These are phyloP conservation scores for Thecocarcelia acutangulata DNA, from an alignment of 2,888 invertebrate genomes.

Conservation along the genomic window DNA sequence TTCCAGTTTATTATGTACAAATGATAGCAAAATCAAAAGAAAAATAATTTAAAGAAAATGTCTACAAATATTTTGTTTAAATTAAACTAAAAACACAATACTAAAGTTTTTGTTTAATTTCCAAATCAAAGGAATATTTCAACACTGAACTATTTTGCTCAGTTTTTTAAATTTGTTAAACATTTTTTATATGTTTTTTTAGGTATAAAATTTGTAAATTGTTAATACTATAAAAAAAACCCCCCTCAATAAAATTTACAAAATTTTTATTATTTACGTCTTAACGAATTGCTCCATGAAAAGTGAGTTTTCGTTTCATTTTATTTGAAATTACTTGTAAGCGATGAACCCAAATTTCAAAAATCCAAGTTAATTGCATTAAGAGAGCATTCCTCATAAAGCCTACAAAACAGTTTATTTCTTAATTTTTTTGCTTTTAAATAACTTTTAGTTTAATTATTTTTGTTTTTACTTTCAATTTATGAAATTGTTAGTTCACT, in stretches of 20 bases:
- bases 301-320: too few relatives aligned
- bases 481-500: not conserved
- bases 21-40: not conserved
- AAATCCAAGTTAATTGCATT: too few relatives aligned
- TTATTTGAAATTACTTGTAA: too few relatives aligned
- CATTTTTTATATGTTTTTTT: slow-evolving; percentile 14
- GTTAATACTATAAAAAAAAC: not conserved
- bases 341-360: too few relatives aligned
- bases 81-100: not conserved
- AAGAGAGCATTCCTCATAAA: too few relatives aligned
- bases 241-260: not conserved
- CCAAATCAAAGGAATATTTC: not conserved
- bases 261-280: not conserved
- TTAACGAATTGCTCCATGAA: too few relatives aligned
- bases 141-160: not conserved
- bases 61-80: not conserved
- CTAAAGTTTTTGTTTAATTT: not conserved
- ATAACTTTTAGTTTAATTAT: not conserved
- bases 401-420: too few relatives aligned
- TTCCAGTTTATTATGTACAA: not conserved
- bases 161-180: slow-evolving; percentile 18
- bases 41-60: not conserved
- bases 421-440: too few relatives aligned
- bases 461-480: not conserved
- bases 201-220: not conserved